These are phyloP conservation scores for Orchestes rusci DNA, from an alignment of 2,888 invertebrate genomes.

Conservation along the genomic window DNA sequence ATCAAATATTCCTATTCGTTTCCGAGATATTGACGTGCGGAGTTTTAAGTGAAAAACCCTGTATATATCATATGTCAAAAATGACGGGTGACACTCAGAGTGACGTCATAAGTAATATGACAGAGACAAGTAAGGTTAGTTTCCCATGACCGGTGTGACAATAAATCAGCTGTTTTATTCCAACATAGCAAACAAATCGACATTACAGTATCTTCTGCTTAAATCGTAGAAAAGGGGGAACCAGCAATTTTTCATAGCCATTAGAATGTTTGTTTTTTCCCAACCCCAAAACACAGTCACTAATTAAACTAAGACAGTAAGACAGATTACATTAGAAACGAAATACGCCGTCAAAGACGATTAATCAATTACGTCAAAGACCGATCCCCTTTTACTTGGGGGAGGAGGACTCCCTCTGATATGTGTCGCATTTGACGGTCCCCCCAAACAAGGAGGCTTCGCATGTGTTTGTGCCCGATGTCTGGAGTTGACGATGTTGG, in stretches of 20 bases:
- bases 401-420: slow-evolving; percentile 2
- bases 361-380: slow-evolving; percentile 22
- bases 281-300: slow-evolving; percentile 7
- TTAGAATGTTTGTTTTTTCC: slow-evolving; percentile 14
- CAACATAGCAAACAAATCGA: no score
- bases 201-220: no score
- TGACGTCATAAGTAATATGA: no score
- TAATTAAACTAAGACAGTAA: slow-evolving; percentile 24
- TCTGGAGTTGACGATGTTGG: slow-evolving; percentile 2
- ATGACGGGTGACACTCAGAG: no score
- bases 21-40: no score
- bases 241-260: slow-evolving; percentile 5
- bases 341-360: slow-evolving; percentile 21
- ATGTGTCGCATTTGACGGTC: slow-evolving; percentile 13
- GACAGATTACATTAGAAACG: slow-evolving; percentile 21
- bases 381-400: slow-evolving; percentile 9
- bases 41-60: no score
- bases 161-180: no score
- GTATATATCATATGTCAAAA: no score
- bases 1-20: no score
- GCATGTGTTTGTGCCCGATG: slow-evolving; percentile 10
- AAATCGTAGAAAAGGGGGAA: no score
- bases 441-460: slow-evolving; percentile 13
- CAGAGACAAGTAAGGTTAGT: no score
- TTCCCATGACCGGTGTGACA: no score